A percentile compares a stretch with the other conserved stretches of the same genome.
These are phyloP conservation scores for Chelonia mydas DNA, from an alignment of 2,797 vertebrate species.

Conservation along the genomic window DNA sequence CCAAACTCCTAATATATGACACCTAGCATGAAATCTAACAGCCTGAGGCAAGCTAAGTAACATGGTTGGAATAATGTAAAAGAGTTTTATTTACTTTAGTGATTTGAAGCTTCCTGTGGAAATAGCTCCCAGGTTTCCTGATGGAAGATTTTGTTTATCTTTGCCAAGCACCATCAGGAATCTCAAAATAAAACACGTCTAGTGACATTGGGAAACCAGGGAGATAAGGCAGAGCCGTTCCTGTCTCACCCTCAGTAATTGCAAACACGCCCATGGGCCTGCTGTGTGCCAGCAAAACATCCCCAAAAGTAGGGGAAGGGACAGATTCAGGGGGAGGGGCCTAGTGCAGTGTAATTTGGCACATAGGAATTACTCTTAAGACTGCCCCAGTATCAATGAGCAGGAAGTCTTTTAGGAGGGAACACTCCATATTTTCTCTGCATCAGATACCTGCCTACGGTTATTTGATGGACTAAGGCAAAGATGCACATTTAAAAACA, in stretches of 20 bases:
- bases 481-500: not conserved
- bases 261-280: slow-evolving; percentile 82
- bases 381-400: not conserved
- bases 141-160: slow-evolving; percentile 99
- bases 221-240: slow-evolving; percentile 95
- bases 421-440: not conserved
- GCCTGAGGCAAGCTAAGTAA: slow-evolving; percentile 77
- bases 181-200: slow-evolving; percentile 97
- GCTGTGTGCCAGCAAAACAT: slow-evolving; percentile 82
- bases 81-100: slow-evolving; percentile 97
- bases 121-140: slow-evolving; percentile 99
- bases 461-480: not conserved
- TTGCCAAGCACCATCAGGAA: slow-evolving; percentile 97
- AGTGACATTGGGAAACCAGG: slow-evolving; percentile 87
- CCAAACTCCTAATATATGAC: slow-evolving; percentile 56
- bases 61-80: slow-evolving; percentile 81
- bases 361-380: not conserved
- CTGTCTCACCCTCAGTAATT: slow-evolving; percentile 89
- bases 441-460: not conserved
- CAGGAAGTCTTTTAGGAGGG: slow-evolving; percentile 20
- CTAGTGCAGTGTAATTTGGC: slow-evolving; percentile 12
- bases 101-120: slow-evolving; percentile 99
- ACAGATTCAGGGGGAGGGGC: slow-evolving; percentile 20
- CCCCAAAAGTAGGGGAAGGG: slow-evolving; percentile 72
- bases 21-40: slow-evolving; percentile 81